Base-by-base conservation (phyloP, 2,113 vertebrate species). In the Serilophus lunatus region DNA sequence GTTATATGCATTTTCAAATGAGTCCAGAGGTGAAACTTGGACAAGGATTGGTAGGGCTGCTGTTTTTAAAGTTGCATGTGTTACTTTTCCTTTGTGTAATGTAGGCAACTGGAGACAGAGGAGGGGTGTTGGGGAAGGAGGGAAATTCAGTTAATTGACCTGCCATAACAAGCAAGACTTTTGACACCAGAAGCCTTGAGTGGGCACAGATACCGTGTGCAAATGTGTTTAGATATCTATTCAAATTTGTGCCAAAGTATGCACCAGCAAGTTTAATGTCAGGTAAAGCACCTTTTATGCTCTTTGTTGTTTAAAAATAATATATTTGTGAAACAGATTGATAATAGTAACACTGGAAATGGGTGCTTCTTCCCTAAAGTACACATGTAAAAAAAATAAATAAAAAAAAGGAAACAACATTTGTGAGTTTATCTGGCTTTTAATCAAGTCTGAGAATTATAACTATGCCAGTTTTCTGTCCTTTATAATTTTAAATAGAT, bases 271-370 rank as follows among this genome's bases (percentile, higher is more conserved):
- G 81, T 90, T 89, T 84, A 93, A 65, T 94, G 87, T 90, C 92
- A 93, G 87, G 92, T 95, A 95, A 97, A 97, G 97, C 96, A 97
- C 97, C 97, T 98, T 97, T 96, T 96, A 75, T 97, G 74, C 80
- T 96, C 91, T 96, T 96, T 95, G 40, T 97, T 97, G 56, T 97
- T 97, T 97, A 97, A 96, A 98, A 97, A 95, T 97, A 97, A 97
- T 98, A 96, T 98, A 98, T 98, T 98, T 98, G 92, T 98, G 91
- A 97, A 96, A 94, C 79, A 36, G 77, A 82, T 92, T 0, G 4
- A 76, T 97, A 92, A 96, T 95, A 92, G 36, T 97, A 97, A 98
- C 98, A 98, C 98, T 98, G 98, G 98, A 98, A 96, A 94, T 92
- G 78, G 94, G 97, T 97, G 96, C 97, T 97, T 97, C 92, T 97